phyloP scores from a whole-genome alignment of 2,797 vertebrate species.

The Eulemur albifrons region DNA sequence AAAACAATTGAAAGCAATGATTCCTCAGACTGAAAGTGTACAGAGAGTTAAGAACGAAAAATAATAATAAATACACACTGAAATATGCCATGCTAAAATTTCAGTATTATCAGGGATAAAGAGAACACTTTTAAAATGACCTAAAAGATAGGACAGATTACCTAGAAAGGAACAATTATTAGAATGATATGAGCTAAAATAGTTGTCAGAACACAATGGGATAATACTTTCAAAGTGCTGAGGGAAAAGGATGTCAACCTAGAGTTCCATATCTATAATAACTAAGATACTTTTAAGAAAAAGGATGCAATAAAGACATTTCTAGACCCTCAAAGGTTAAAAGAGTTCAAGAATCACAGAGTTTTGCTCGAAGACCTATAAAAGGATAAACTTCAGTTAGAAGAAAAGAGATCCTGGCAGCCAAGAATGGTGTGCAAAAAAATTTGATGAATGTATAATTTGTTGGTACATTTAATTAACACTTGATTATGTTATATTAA shows the following conservation, averaged over 20 bases:
- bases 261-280: not conserved
- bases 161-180: not conserved
- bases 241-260: not conserved
- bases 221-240: not conserved
- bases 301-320: not conserved
- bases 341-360: not conserved
- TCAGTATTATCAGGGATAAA: not conserved
- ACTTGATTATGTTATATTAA: not conserved
- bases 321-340: not conserved
- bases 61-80: not conserved
- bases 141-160: not conserved
- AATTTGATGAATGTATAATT: not conserved
- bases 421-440: not conserved
- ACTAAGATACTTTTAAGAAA: not conserved
- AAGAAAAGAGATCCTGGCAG: not conserved
- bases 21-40: not conserved
- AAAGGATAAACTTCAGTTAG: not conserved
- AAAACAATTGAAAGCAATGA: not conserved
- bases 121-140: not conserved
- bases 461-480: not conserved
- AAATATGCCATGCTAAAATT: not conserved
- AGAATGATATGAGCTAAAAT: not conserved
- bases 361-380: not conserved
- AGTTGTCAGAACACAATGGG: not conserved
- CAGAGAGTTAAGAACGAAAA: not conserved